These are phyloP conservation scores for Cotesia typhae DNA, from an alignment of 1,140 invertebrate genomes.

Conservation along the genomic window DNA sequence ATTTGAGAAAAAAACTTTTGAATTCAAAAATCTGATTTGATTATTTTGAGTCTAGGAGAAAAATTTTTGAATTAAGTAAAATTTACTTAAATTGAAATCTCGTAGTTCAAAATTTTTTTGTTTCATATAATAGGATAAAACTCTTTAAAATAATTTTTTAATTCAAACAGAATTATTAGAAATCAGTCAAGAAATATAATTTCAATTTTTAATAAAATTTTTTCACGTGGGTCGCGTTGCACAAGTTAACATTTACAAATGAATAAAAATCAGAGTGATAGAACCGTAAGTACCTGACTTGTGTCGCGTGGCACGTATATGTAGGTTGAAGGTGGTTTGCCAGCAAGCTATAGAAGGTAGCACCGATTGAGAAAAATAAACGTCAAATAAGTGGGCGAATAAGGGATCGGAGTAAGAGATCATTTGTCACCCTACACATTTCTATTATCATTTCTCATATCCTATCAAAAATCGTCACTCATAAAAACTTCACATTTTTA, in stretches of 20 bases:
- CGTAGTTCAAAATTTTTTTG: no score
- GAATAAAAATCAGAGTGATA: slow-evolving; percentile 29
- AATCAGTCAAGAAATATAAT: no score
- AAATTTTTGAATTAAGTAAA: no score
- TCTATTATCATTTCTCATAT: not conserved
- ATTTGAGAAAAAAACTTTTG: no score
- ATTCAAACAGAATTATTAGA: no score
- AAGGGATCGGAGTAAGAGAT: slow-evolving; percentile 22
- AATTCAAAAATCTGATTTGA: no score
- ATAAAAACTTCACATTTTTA: not conserved
- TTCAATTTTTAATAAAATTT: no score
- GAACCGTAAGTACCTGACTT: slow-evolving; percentile 41
- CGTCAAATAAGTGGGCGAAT: slow-evolving; percentile 33
- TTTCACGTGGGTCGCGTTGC: slow-evolving; percentile 18
- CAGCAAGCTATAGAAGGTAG: slow-evolving; percentile 46
- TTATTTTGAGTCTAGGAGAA: no score
- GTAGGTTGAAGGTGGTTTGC: slow-evolving; percentile 44
- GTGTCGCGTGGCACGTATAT: slow-evolving; percentile 48
- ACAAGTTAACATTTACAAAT: slow-evolving; percentile 6
- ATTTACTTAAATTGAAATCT: no score
- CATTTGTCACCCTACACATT: slow-evolving; percentile 24
- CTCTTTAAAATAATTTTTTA: no score
- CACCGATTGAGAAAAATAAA: slow-evolving; percentile 24
- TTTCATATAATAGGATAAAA: no score
- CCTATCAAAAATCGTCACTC: not conserved